Base-by-base conservation (phyloP, 1,140 invertebrate genomes). In the Drosophila rhopaloa region DNA sequence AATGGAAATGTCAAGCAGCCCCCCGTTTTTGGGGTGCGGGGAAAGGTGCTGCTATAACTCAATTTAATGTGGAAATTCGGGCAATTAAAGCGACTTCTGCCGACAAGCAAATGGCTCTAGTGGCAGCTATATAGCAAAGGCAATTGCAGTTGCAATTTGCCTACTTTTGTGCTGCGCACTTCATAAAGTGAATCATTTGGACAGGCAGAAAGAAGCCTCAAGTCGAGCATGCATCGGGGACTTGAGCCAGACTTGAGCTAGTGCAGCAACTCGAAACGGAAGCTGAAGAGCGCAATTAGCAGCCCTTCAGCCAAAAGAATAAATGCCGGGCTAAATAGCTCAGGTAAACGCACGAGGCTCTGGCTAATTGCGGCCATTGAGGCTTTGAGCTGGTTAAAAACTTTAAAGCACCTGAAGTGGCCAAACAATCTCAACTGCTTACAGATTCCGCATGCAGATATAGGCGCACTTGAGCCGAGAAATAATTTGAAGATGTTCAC, bases 291-390 rank as follows among this genome's bases (percentile, higher is more conserved):
- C 65, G 83, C 83, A 86, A 86, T 86, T 86, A 86, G 83, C 76
- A 83, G 63, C 46, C 79, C 76, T 81, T 66, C 53, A 51, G 43
- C 57, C 37, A 38, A 67, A 59, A 70, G 56, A 68, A 75, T 58
- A 61, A 75, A 60, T 53, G 53, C 19, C 11, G 24, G 24, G 72
- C 54, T 81, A 83, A 83, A 70, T 79, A 74, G 61, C 47, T 78
- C 40, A 78, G 59, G 68, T 48, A 72, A 57, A 47, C 54, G 75
- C 74, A 76, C 38, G 51, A 62, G 73, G 67, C 67, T 79, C 72
- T 57, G 68, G 84, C 83, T 86, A 86, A 86, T 86, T 86, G 84
- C 83, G 67, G 59, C 79, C 84, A 86, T 86, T 88, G 79, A 86
- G 83, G 58, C 73, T 68, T 58, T 57, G 46, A 75, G 71, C 16